Evolutionary conservation across 2,797 vertebrate species (phyloP).

Genomic region (Spinus pinus): DNA sequence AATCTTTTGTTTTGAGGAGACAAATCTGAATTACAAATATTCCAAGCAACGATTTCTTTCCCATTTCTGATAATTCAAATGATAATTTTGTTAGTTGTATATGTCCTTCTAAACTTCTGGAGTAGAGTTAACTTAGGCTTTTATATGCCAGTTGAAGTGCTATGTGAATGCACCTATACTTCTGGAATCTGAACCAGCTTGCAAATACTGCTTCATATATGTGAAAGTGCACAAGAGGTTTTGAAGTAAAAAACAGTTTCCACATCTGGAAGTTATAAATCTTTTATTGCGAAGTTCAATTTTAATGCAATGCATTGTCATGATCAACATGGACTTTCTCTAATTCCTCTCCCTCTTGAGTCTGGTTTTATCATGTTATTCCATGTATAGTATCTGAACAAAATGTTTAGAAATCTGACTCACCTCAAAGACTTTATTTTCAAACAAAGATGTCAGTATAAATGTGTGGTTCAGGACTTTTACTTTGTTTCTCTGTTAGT

Average conservation of each 20-base stretch:
- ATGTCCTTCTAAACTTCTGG: background rate
- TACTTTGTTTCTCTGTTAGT: background rate
- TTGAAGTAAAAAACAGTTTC: background rate
- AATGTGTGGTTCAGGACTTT: background rate
- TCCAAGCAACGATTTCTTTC: background rate
- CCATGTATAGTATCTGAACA: background rate
- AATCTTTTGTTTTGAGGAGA: background rate
- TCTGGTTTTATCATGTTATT: background rate
- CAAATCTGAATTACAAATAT: background rate
- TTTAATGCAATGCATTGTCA: background rate
- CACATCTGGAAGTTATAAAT: background rate
- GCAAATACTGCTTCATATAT: background rate
- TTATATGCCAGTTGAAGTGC: background rate
- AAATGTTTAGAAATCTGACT: background rate
- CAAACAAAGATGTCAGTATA: background rate
- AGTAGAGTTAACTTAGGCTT: background rate
- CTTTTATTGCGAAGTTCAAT: background rate
- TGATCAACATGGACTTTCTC: background rate
- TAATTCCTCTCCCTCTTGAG: background rate
- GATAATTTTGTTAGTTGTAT: background rate
- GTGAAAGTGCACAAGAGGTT: background rate
- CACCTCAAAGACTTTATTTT: background rate
- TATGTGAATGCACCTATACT: background rate
- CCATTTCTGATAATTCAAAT: background rate
- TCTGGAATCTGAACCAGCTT: background rate